Percentiles rank a stretch among this genome's conserved stretches.
Conservation (phyloP, 2,113 vertebrate species). For the Vidua chalybeata region DNA sequence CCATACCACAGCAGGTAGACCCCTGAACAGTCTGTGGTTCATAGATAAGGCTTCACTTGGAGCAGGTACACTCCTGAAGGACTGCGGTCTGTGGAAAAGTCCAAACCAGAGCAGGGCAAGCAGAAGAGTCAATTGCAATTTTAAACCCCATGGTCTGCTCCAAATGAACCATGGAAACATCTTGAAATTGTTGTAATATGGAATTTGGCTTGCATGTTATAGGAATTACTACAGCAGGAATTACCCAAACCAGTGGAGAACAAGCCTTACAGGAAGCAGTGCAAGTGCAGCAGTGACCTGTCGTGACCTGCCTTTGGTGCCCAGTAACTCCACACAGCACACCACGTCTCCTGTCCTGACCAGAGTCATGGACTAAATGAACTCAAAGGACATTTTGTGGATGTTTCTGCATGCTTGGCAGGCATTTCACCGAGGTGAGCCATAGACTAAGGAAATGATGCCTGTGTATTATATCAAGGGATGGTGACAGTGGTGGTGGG, state of each 20-base stretch:
- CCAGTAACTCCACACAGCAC: not conserved
- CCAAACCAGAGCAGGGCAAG: not conserved
- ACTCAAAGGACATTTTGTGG: not conserved
- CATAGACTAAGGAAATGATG: not conserved
- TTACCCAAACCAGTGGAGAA: not conserved
- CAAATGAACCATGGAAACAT: not conserved
- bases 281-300: not conserved
- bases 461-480: not conserved
- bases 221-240: not conserved
- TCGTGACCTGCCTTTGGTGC: not conserved
- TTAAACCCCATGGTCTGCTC: not conserved
- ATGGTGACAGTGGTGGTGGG: not conserved
- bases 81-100: not conserved
- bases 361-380: not conserved
- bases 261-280: not conserved
- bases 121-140: not conserved
- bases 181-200: not conserved
- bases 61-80: not conserved
- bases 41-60: not conserved
- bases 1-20: not conserved
- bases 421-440: not conserved
- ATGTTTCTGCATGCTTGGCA: not conserved
- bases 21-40: not conserved
- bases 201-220: accelerated
- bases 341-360: not conserved